Conservation (phyloP, 2,113 vertebrate species). For the Chelonoidis abingdonii region DNA sequence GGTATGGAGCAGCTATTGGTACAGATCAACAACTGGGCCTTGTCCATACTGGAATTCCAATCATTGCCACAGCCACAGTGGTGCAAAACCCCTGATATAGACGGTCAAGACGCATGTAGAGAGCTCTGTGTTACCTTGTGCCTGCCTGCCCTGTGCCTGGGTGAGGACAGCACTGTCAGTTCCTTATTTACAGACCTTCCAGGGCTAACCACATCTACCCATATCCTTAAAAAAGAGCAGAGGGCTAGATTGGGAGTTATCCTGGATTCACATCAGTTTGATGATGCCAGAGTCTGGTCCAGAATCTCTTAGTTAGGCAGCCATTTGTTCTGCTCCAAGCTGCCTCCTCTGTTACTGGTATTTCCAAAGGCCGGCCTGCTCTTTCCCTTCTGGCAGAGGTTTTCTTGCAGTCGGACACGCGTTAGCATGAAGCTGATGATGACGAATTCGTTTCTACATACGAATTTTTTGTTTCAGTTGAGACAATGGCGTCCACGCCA, state of each 20-base stretch:
- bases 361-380: not conserved
- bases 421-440: constrained; percentile 21
- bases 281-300: constrained; percentile 15
- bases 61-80: not conserved
- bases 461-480: not conserved
- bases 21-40: not conserved
- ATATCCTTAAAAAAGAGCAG: not conserved
- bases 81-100: not conserved
- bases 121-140: not conserved
- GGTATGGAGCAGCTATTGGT: too few species aligned
- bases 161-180: not conserved
- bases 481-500: not conserved
- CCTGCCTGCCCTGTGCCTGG: fast-evolving
- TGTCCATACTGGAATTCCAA: too few species aligned
- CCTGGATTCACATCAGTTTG: not conserved
- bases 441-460: not conserved
- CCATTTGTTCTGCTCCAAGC: constrained; percentile 19
- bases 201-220: not conserved
- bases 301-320: constrained; percentile 35
- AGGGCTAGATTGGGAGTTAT: not conserved
- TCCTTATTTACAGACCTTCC: fast-evolving
- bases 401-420: not conserved
- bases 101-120: not conserved
- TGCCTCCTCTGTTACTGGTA: constrained; percentile 34
- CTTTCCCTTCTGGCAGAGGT: not conserved